A percentile compares a stretch with the other conserved stretches of the same genome.
phyloP scores from a whole-genome alignment of 2,888 invertebrate genomes.

The Charanyca ferruginea region DNA sequence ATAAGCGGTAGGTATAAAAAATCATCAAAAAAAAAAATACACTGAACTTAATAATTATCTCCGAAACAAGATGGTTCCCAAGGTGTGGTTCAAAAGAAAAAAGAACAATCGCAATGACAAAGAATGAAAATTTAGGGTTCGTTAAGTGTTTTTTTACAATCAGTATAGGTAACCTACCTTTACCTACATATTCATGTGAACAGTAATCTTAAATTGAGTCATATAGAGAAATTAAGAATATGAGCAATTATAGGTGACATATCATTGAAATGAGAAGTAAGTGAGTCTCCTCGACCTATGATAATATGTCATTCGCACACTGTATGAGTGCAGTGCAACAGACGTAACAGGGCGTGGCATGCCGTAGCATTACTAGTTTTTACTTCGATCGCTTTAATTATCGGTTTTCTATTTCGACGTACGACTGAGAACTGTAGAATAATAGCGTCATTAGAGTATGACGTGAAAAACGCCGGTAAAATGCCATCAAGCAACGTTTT shows the following conservation, averaged over 20 bases:
- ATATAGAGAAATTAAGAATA: no score
- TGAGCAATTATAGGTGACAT: slow-evolving; percentile 6
- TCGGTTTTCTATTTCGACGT: slow-evolving; percentile 84
- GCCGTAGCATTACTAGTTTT: slow-evolving; percentile 66
- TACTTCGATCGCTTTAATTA: slow-evolving; percentile 75
- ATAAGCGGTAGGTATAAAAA: no score
- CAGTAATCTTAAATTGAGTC: no score
- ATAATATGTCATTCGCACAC: slow-evolving; percentile 24
- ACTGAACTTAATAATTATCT: no score
- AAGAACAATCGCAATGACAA: no score
- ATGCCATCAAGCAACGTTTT: slow-evolving; percentile 71
- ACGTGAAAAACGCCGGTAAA: slow-evolving; percentile 73
- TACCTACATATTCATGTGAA: no score
- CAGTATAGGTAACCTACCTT: no score
- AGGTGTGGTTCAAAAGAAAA: no score
- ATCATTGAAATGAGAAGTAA: slow-evolving; percentile 35
- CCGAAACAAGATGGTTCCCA: no score
- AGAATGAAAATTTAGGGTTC: no score
- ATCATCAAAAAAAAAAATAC: no score
- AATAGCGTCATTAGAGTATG: slow-evolving; percentile 79
- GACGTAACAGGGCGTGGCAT: slow-evolving; percentile 62
- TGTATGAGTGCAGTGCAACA: slow-evolving; percentile 44
- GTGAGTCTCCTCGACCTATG: slow-evolving; percentile 46
- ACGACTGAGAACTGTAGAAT: slow-evolving; percentile 82
- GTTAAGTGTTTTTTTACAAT: no score